phyloP scores from a whole-genome alignment of 2,888 invertebrate genomes.

The Nomada flava region DNA sequence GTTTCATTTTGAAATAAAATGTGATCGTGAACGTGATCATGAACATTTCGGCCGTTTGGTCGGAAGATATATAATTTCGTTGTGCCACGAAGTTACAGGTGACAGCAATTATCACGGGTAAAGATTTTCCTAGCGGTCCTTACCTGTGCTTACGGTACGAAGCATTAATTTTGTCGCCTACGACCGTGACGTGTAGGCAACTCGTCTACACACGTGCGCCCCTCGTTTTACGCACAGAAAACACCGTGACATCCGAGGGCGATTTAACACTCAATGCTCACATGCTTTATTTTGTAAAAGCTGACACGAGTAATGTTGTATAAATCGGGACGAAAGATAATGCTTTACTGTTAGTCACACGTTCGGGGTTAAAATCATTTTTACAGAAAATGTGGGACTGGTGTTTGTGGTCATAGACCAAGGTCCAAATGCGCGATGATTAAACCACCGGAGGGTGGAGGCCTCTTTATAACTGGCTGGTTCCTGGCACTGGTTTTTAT shows the following conservation, averaged over 20 bases:
- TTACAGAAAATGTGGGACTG: conserved; percentile 73
- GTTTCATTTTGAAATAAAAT: neutral
- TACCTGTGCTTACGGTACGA: conserved; percentile 81
- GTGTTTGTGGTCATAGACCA: conserved; percentile 65
- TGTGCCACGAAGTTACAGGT: conserved; percentile 49
- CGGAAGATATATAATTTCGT: neutral
- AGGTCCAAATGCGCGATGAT: conserved; percentile 81
- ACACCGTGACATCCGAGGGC: conserved; percentile 13
- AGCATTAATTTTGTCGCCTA: conserved; percentile 80
- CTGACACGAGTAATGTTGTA: neutral
- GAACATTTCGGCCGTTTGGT: neutral
- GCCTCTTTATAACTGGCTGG: conserved; percentile 69
- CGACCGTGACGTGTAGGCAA: conserved; percentile 79
- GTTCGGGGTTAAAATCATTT: neutral
- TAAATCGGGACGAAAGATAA: neutral
- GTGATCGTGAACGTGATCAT: neutral
- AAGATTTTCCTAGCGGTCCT: conserved; percentile 83
- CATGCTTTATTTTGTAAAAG: conserved; percentile 2
- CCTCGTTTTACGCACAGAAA: conserved; percentile 27
- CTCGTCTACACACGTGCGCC: conserved; percentile 33
- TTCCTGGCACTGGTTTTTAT: conserved; percentile 63
- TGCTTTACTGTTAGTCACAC: neutral
- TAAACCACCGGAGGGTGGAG: conserved; percentile 79
- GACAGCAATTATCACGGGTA: conserved; percentile 79
- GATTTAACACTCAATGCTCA: conserved; percentile 13